These are phyloP conservation scores for Drosophila macrospina DNA, from an alignment of 2,888 invertebrate genomes.

Conservation along the genomic window DNA sequence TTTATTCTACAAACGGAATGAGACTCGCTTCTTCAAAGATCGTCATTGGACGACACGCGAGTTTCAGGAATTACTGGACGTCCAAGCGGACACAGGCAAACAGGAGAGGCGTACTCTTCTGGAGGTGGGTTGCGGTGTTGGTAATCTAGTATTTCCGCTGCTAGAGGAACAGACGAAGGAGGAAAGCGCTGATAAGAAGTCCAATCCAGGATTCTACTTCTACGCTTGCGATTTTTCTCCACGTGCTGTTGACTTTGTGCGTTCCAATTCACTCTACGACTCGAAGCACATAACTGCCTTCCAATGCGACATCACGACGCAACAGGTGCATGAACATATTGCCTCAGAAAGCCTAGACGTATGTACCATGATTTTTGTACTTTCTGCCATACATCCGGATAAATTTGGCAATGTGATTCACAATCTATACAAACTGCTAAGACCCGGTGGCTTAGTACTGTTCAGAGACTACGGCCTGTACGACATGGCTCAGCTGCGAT, in stretches of 20 bases:
- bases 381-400: slow-evolving; percentile 96
- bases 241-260: slow-evolving; percentile 94
- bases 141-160: slow-evolving; percentile 97
- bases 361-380: slow-evolving; percentile 95
- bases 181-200: neutral
- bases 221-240: slow-evolving; percentile 97
- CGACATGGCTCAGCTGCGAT: slow-evolving; percentile 98
- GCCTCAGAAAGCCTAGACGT: slow-evolving; percentile 89
- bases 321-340: slow-evolving; percentile 87
- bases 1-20: slow-evolving; percentile 97
- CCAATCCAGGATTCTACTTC: slow-evolving; percentile 88
- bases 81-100: slow-evolving; percentile 83
- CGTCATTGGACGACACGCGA: slow-evolving; percentile 98
- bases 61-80: slow-evolving; percentile 91
- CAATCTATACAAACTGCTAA: slow-evolving; percentile 89
- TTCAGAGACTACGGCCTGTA: slow-evolving; percentile 97
- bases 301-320: slow-evolving; percentile 92
- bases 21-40: slow-evolving; percentile 96
- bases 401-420: slow-evolving; percentile 89
- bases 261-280: slow-evolving; percentile 89
- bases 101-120: slow-evolving; percentile 82
- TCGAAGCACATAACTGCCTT: slow-evolving; percentile 90
- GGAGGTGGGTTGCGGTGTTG: slow-evolving; percentile 98
- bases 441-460: slow-evolving; percentile 92
- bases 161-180: slow-evolving; percentile 89